Base-by-base conservation (phyloP, 2,113 vertebrate species). In the Phalacrocorax aristotelis region DNA sequence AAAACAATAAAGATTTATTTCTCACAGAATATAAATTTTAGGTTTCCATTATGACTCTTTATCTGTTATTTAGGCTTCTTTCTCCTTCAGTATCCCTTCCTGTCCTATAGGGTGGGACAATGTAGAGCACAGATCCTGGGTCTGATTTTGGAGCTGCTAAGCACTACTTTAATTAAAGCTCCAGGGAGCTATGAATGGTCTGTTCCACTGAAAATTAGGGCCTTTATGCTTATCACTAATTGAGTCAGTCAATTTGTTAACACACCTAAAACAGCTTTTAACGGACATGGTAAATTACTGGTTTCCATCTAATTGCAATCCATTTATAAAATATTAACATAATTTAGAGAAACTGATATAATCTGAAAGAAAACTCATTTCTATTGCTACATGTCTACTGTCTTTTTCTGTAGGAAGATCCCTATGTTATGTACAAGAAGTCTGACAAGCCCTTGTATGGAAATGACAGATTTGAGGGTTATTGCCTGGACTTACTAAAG, bases 351-450 rank as follows among this genome's bases (percentile, higher is more conserved):
- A 90, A 54, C 5, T 3, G 64, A 55, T 78, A 38, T 25, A 18
- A 84, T 25, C 36, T 4, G 3, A 74, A 65, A 27, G 23, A 29
- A 78, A 38, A 9, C 27, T 83, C 14, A 20, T 58, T 51, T 62
- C 19, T 86, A 11, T 40, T 23, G 1, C 55, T 74, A 22, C 48
- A n/a, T 83, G 44, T 48, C 51, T 82, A 10, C 77, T 62, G n/a
- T 84, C 10, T 95, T 75, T 76, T 93, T 72, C 81, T 96, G 10
- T 91, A 99, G 99, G 99, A 99, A 97, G 99, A 99, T 93, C 99
- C 99, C 22, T 99, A 99, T 9, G 99, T 99, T 85, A 99, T 99
- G 99, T 98, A 99, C 91, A 99, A 99, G 98, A 99, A 99, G 95
- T 99, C 99, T 13, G 99, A 99, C 92, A 99, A 99, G 96, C 99